Base-by-base conservation (phyloP, 2,113 vertebrate species). In the Anas platyrhynchos region DNA sequence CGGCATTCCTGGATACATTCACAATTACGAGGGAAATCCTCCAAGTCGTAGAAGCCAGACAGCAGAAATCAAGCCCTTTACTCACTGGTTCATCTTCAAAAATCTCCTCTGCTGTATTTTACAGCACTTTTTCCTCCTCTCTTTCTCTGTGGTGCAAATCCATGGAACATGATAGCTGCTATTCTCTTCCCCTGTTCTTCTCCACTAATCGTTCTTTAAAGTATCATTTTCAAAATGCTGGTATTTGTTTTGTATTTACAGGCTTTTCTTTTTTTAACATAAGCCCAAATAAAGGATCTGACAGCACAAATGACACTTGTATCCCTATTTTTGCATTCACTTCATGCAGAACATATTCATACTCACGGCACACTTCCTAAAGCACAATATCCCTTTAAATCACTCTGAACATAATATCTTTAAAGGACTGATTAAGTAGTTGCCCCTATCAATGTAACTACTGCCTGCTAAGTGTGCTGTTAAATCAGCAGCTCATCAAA, bases 401-500 rank as follows among this genome's bases (percentile, higher is more conserved):
- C 82, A 94, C 73, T 69, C 83, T 82, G 85, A 86, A 91, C 73
- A 73, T 91, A 96, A 86, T 95, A 96, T 82, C 93, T 97, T 94
- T 95, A 97, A 97, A 86, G 82, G 82, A 81, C 93, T 97, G 95
- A 98, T 96, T 96, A 97, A 95, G 87, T 88, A 93, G 89, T 96
- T 93, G 86, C 94, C 93, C 82, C 80, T 97, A 96, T 90, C 93
- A 96, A 38, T 80, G 81, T 93, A 97, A 95, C 91, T 88, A 86
- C 91, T 94, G 96, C 92, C 94, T 95, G 89, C 91, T 94, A 97
- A 96, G 96, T 93, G 91, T 96, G 96, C 93, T 95, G 96, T 97
- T 97, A 97, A 97, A 97, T 97, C 96, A 96, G 95, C 83, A 97
- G 91, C 93, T 97, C 96, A 96, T 97, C 95, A 97, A 97, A 91